Evolutionary conservation across 2,888 invertebrate species (phyloP).

Genomic region (Cephus nigrinus): DNA sequence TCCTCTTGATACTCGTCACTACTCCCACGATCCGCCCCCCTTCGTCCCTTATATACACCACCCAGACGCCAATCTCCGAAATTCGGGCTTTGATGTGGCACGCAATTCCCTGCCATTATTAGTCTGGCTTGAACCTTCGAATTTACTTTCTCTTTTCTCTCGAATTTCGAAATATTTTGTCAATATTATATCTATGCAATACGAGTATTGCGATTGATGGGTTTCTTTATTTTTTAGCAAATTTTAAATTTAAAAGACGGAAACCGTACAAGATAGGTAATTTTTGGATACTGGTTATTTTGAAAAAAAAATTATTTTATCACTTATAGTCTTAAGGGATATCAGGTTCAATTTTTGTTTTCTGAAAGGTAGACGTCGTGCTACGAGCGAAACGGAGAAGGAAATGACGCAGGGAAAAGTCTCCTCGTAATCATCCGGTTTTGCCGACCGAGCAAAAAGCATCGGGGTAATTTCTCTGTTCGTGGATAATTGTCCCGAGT

Average conservation of each 20-base stretch:
- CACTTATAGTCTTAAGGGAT: too few species aligned
- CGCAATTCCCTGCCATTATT: background rate
- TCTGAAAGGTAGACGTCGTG: background rate
- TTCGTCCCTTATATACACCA: background rate
- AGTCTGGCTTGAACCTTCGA: background rate
- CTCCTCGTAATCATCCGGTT: background rate
- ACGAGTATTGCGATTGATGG: too few species aligned
- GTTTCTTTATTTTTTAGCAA: too few species aligned
- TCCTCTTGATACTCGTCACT: background rate
- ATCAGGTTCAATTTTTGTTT: background rate
- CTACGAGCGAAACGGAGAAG: background rate
- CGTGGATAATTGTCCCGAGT: background rate
- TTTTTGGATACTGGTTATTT: too few species aligned
- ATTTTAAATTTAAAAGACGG: too few species aligned
- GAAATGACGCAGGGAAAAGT: background rate
- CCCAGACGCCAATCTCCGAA: background rate
- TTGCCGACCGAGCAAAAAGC: background rate
- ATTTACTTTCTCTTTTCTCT: background rate
- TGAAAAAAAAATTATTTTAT: too few species aligned
- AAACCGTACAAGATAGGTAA: too few species aligned
- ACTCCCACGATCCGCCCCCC: constrained; percentile 14
- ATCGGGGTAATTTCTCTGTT: background rate
- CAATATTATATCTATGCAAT: background rate
- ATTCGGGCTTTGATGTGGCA: background rate
- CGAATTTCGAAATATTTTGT: background rate